Conservation (phyloP, 2,888 invertebrate species). For the Lasioglossum leucozonium region DNA sequence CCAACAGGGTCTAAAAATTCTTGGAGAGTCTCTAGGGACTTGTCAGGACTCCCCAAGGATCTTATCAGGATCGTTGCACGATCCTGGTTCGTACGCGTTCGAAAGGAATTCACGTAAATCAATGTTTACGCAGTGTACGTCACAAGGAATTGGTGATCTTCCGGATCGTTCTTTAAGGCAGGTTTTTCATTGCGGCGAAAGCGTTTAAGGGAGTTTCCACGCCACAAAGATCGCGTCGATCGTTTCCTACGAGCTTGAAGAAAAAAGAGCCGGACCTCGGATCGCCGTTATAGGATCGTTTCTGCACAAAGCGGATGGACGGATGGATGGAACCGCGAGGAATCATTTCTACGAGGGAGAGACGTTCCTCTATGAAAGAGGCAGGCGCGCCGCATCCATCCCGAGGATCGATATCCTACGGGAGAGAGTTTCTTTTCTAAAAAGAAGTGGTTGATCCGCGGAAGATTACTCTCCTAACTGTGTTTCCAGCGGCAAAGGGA, state of each 20-base stretch:
- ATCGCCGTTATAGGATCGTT: neutral
- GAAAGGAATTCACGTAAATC: neutral
- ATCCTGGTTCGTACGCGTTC: neutral
- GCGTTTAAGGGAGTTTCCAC: neutral
- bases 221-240: neutral
- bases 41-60: too few species aligned
- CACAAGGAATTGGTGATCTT: neutral
- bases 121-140: neutral
- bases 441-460: neutral
- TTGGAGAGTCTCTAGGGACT: too few species aligned
- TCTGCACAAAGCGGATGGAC: neutral
- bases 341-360: neutral
- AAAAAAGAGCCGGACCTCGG: neutral
- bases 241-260: neutral
- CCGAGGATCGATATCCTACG: neutral
- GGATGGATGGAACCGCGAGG: neutral
- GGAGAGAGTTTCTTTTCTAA: neutral
- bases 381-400: neutral
- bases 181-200: neutral
- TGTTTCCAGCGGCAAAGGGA: neutral
- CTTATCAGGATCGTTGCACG: neutral
- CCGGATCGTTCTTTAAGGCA: neutral
- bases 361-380: neutral
- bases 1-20: too few species aligned
- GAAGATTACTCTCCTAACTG: conserved; percentile 2